phyloP scores from a whole-genome alignment of 2,888 invertebrate species.

The Acholoe squamosa region DNA sequence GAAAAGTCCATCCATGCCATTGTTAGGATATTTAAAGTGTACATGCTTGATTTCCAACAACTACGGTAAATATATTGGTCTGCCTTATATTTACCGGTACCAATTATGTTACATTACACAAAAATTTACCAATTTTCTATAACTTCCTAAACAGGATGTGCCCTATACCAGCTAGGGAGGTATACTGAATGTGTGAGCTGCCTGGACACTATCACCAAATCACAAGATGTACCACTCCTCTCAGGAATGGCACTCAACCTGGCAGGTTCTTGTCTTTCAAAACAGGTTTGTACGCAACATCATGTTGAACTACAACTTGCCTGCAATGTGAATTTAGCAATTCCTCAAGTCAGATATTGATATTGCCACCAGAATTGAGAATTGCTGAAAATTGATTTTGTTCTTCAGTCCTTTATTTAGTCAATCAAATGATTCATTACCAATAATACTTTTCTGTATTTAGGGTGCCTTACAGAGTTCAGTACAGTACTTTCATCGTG shows the following conservation, averaged over 20 bases:
- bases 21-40: too few species aligned
- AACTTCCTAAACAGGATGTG: neutral
- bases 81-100: too few species aligned
- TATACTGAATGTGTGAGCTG: neutral
- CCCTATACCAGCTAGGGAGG: neutral
- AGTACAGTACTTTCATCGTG: neutral
- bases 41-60: too few species aligned
- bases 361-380: neutral
- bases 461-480: neutral
- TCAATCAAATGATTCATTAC: neutral
- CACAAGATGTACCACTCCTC: neutral
- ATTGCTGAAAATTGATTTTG: neutral
- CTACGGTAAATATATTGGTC: too few species aligned
- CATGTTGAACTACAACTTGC: neutral
- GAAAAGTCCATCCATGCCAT: too few species aligned
- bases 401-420: neutral
- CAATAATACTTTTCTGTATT: too few species aligned
- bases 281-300: neutral
- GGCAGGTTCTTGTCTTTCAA: constrained; percentile 16
- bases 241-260: neutral
- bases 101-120: too few species aligned
- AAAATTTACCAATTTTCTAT: neutral
- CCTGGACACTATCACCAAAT: neutral
- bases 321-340: neutral
- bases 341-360: neutral